These are phyloP conservation scores for Coregonus clupeaformis DNA, from an alignment of 2,113 vertebrate species.

Conservation along the genomic window DNA sequence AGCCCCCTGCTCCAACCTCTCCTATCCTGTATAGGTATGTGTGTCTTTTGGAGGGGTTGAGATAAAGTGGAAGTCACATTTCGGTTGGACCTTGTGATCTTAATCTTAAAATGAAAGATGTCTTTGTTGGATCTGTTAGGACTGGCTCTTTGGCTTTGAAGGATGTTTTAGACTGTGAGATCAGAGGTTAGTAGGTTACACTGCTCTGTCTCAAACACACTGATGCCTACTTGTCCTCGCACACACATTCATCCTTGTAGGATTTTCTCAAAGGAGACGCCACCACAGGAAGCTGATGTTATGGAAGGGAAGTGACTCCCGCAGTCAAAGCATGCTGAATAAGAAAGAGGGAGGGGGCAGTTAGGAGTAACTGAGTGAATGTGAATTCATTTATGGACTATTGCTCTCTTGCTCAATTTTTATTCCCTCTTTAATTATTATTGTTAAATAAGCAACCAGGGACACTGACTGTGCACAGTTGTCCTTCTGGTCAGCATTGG, in stretches of 20 bases:
- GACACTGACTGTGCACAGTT: slow-evolving; percentile 28
- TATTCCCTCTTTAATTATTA: slow-evolving; percentile 4
- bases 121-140: neutral
- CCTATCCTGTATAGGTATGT: too few species aligned
- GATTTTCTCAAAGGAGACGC: slow-evolving; percentile 44
- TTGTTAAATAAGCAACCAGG: slow-evolving; percentile 33
- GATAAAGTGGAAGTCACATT: too few species aligned
- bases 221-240: slow-evolving; percentile 47
- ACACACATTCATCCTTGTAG: slow-evolving; percentile 39
- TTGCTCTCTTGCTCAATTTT: neutral
- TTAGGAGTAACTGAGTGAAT: slow-evolving; percentile 37
- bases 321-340: slow-evolving; percentile 54
- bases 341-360: slow-evolving; percentile 40
- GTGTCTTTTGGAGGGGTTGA: too few species aligned
- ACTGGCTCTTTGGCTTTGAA: neutral
- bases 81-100: too few species aligned
- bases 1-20: too few species aligned
- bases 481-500: slow-evolving; percentile 22
- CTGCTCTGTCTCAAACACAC: slow-evolving; percentile 39
- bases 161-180: slow-evolving; percentile 16
- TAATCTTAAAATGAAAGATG: too few species aligned
- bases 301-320: slow-evolving; percentile 66
- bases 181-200: slow-evolving; percentile 21
- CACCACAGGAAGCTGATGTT: slow-evolving; percentile 68
- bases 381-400: neutral